These are phyloP conservation scores for Oceanites oceanicus DNA, from an alignment of 2,113 vertebrate genomes.

Conservation along the genomic window DNA sequence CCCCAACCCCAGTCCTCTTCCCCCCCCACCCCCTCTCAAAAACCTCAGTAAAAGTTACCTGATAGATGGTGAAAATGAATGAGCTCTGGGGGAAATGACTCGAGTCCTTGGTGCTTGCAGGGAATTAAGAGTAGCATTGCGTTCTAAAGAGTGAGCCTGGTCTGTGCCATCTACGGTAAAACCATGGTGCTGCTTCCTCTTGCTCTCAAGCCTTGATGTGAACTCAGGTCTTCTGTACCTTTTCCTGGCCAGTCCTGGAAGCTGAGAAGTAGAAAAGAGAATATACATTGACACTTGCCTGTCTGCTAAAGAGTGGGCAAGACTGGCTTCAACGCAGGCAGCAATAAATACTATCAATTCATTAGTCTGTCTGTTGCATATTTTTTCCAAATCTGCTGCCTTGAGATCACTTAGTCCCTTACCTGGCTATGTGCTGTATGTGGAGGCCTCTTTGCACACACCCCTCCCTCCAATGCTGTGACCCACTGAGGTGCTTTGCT, in stretches of 20 bases:
- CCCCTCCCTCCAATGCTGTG: fast-evolving
- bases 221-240: background rate
- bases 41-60: background rate
- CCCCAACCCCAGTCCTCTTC: too few relatives aligned
- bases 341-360: background rate
- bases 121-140: background rate
- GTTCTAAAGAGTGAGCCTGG: background rate
- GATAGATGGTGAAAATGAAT: background rate
- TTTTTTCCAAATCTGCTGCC: background rate
- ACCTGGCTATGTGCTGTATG: background rate
- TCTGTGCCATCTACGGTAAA: background rate
- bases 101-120: background rate
- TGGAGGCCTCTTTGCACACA: background rate
- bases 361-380: background rate
- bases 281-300: background rate
- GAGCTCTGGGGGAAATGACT: background rate
- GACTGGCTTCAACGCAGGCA: background rate
- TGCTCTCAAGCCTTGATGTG: background rate
- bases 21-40: fast-evolving
- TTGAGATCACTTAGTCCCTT: background rate
- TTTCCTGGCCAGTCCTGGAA: background rate
- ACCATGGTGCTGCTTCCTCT: background rate
- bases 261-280: background rate
- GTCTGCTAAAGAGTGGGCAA: background rate
- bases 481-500: background rate